phyloP scores from a whole-genome alignment of 2,113 vertebrate genomes.

The Gorsachius goisagi region DNA sequence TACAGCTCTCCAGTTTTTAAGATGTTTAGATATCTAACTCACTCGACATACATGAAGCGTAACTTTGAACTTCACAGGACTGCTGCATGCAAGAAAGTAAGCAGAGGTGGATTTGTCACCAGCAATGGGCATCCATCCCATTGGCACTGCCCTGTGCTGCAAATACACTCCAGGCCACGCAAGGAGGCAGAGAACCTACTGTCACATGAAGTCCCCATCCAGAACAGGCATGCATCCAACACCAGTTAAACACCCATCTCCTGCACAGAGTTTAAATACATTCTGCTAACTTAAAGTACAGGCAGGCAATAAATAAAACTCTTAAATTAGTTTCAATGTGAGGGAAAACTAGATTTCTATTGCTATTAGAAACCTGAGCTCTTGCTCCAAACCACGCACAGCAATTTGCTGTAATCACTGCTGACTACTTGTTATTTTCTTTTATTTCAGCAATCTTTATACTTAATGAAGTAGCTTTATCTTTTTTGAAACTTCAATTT shows the following conservation, averaged over 20 bases:
- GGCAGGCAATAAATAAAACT: neutral
- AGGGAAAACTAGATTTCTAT: neutral
- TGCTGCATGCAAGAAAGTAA: neutral
- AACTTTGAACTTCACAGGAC: neutral
- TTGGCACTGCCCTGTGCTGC: neutral
- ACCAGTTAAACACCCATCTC: neutral
- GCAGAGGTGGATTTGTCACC: neutral
- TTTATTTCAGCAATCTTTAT: neutral
- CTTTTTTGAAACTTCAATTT: neutral
- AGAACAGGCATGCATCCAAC: neutral
- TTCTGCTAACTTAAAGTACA: neutral
- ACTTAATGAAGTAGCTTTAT: neutral
- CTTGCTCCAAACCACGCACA: neutral
- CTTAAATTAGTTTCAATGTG: neutral
- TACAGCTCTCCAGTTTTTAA: neutral
- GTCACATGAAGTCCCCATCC: neutral
- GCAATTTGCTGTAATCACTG: neutral
- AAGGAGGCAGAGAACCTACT: neutral
- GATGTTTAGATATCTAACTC: neutral
- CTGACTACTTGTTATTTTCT: neutral
- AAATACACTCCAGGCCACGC: fast-evolving
- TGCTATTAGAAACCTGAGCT: neutral
- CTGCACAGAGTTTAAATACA: neutral
- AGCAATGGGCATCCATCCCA: neutral
- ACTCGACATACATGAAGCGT: neutral